Conservation (phyloP, 2,888 invertebrate species). For the Nezara viridula region DNA sequence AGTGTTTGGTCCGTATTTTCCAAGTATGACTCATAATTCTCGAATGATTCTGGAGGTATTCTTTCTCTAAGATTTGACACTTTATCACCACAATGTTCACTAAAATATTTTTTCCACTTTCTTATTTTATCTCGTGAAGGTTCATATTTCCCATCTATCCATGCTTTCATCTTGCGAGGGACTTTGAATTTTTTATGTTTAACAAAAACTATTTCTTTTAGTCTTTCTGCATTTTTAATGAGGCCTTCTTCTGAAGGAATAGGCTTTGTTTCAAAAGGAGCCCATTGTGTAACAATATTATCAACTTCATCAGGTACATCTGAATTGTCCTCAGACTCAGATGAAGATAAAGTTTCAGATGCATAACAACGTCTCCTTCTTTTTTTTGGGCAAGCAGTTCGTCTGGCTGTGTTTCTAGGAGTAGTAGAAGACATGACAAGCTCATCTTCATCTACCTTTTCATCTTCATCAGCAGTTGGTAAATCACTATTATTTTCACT, state of each 20-base stretch:
- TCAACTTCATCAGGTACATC: neutral
- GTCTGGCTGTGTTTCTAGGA: no score
- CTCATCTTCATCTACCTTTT: neutral
- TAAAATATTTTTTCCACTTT: conserved; percentile 14
- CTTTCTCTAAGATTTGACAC: neutral
- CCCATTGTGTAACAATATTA: neutral
- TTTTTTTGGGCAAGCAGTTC: neutral
- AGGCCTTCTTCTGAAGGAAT: conserved; percentile 40
- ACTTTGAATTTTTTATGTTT: conserved; percentile 39
- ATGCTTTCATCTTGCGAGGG: conserved; percentile 45
- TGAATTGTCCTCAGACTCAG: neutral
- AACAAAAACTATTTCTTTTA: neutral
- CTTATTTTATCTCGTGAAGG: conserved; percentile 38
- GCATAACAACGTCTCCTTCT: neutral
- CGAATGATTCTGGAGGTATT: neutral
- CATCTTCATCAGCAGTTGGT: conserved; percentile 47
- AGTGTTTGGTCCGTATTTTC: neutral
- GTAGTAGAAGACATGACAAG: neutral
- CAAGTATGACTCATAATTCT: neutral
- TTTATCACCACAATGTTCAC: neutral
- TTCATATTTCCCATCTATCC: conserved; percentile 45
- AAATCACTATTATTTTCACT: conserved; percentile 7
- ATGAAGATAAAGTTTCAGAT: neutral
- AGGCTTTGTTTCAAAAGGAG: conserved; percentile 14
- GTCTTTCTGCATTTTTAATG: neutral